Conservation (phyloP, 2,797 vertebrate genomes). For the Oceanodroma leucorhoa region DNA sequence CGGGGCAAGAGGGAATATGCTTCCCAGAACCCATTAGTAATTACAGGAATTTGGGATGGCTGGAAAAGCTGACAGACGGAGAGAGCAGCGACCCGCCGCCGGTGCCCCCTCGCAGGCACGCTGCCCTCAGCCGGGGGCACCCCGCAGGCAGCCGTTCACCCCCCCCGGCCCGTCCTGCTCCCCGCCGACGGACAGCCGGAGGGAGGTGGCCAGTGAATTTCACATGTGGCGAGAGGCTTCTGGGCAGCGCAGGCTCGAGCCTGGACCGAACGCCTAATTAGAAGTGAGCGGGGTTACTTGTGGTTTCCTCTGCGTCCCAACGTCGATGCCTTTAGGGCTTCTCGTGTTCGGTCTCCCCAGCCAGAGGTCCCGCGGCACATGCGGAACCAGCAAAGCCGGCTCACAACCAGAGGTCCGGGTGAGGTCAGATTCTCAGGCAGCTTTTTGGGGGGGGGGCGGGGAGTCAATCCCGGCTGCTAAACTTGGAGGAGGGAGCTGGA, state of each 20-base stretch:
- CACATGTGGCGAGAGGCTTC: background rate
- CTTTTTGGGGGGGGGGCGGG: rapidly evolving
- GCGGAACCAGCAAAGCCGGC: rapidly evolving
- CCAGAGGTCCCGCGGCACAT: background rate
- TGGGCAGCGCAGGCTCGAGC: background rate
- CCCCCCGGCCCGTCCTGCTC: background rate
- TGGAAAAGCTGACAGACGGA: background rate
- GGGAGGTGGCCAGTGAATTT: background rate
- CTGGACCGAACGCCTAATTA: background rate
- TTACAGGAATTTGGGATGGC: background rate
- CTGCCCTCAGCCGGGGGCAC: too few relatives aligned
- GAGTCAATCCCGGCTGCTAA: background rate
- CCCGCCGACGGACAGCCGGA: rapidly evolving
- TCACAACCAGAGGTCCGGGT: background rate
- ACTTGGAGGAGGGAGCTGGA: background rate
- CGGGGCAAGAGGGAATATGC: background rate
- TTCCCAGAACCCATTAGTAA: background rate
- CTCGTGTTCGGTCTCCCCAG: background rate
- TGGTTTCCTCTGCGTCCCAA: background rate
- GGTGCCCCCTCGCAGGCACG: background rate
- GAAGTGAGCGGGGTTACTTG: background rate
- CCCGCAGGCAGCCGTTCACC: background rate
- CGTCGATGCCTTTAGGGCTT: background rate
- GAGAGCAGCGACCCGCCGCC: rapidly evolving
- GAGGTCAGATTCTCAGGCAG: background rate